Percentiles rank a stretch among this genome's conserved stretches.
Conservation (phyloP, 2,888 invertebrate genomes). For the Lochmaea crataegi region DNA sequence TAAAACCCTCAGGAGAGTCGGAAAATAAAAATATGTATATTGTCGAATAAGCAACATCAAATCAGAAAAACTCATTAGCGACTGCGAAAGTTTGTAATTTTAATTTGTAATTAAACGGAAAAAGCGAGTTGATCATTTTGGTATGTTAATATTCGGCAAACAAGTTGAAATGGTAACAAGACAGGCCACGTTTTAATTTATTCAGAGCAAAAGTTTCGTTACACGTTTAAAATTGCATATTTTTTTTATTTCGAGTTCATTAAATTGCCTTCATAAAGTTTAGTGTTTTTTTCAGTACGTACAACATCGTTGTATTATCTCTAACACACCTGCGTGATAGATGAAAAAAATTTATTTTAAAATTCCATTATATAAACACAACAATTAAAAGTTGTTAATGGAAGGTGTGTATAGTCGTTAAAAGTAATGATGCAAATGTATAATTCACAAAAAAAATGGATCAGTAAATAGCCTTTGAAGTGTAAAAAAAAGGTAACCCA, state of each 20-base stretch:
- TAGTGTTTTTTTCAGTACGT: background rate
- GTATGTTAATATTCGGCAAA: background rate
- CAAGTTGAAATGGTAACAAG: background rate
- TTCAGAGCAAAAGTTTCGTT: background rate
- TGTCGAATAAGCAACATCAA: background rate
- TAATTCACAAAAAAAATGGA: too few relatives aligned
- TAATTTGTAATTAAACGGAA: background rate
- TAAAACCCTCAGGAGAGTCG: background rate
- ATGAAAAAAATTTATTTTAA: background rate
- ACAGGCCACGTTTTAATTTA: background rate
- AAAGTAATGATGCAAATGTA: too few relatives aligned
- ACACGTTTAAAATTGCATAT: background rate
- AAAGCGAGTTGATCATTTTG: background rate
- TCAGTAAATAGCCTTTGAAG: too few relatives aligned
- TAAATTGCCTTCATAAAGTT: background rate
- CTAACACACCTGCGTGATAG: background rate
- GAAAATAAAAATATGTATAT: background rate
- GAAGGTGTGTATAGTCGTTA: background rate
- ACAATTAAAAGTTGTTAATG: background rate
- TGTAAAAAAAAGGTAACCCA: too few relatives aligned
- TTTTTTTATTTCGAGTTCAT: background rate
- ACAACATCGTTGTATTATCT: background rate
- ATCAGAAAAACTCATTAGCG: background rate
- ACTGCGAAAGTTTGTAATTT: background rate
- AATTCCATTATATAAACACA: background rate